These are phyloP conservation scores for Catostomus latipinnis DNA, from an alignment of 2,797 vertebrate species.

Conservation along the genomic window DNA sequence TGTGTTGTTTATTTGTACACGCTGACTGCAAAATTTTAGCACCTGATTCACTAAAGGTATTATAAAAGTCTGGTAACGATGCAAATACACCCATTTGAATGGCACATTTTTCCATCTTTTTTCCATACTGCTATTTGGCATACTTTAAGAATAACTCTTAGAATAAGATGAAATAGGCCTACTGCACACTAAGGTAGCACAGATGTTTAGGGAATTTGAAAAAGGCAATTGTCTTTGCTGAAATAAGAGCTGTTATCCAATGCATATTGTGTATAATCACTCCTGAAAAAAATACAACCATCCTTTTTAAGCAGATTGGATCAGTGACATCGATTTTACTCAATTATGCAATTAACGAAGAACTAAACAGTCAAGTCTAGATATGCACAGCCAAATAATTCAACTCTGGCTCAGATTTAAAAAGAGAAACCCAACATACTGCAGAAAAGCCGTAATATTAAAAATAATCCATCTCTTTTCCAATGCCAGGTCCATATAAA, in stretches of 20 bases:
- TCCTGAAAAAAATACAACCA: slow-evolving; percentile 32
- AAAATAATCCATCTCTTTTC: not conserved
- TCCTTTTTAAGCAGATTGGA: slow-evolving; percentile 29
- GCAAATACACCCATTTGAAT: too few relatives aligned
- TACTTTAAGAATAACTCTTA: too few relatives aligned
- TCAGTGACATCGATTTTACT: slow-evolving; percentile 47
- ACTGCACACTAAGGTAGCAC: too few relatives aligned
- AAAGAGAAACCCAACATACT: not conserved
- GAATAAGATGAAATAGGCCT: too few relatives aligned
- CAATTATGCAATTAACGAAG: slow-evolving; percentile 31
- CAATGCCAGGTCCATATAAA: not conserved
- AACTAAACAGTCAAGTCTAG: slow-evolving; percentile 17
- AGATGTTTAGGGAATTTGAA: too few relatives aligned
- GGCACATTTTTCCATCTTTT: too few relatives aligned
- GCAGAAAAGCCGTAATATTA: not conserved
- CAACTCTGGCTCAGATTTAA: slow-evolving; percentile 1
- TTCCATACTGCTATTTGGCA: too few relatives aligned
- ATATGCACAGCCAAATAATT: not conserved
- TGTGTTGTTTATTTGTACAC: too few relatives aligned
- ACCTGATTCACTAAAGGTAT: too few relatives aligned
- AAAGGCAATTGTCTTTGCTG: slow-evolving; percentile 28
- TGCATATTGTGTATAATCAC: slow-evolving; percentile 35
- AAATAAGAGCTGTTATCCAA: slow-evolving; percentile 49
- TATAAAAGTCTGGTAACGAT: too few relatives aligned
- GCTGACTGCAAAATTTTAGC: too few relatives aligned